Evolutionary conservation across 1,140 invertebrate species (phyloP), one percentile per base, ranked within the genome.

Genomic region (Mamestra configurata): DNA sequence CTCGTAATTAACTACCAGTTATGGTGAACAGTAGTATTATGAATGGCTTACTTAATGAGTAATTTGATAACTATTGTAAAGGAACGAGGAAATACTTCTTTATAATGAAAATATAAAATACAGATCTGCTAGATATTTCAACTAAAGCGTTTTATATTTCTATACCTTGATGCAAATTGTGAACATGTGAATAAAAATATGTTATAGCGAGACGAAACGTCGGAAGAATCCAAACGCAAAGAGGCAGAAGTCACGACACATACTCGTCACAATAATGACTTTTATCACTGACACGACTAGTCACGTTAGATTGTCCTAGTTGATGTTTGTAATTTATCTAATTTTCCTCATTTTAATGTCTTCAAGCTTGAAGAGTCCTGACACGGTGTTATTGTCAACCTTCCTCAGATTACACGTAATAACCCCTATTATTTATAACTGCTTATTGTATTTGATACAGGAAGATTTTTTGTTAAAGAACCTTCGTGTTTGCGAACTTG

Each of bases 401-500:
- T 87, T 87, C 84, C 77, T 75, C 75, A 85, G 80, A 87, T 89
- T 88, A 85, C 72, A 79, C 57, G 61, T 88, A 91, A 90, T 88
- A 80, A 80, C 66, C 68, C 79, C 83, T 79, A 31, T 64, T 89
- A 88, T 87, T 81, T 85, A 72, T 80, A 79, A 82, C 83, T 86
- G 40, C 66, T 70, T 70, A 86, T 85, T 83, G 73, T 86, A 82
- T 79, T 35, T 27, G 79, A 83, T 84, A 61, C 84, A 90, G 87
- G 90, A 92, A 92, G 84, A 84, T 73, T 90, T 89, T 89, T 92
- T 91, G 81, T 86, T 80, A 73, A 6, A 57, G 83, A 89, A 87
- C 87, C 88, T 88, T 87, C 83, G 70, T 73, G 64, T 70, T 68
- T 61, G 61, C 76, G 31, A 72, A 77, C 24, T 80, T 81, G 53